Evolutionary conservation across 2,888 invertebrate genomes (phyloP), one percentile per base, ranked within the genome.

Genomic region (Synergus japonicus): DNA sequence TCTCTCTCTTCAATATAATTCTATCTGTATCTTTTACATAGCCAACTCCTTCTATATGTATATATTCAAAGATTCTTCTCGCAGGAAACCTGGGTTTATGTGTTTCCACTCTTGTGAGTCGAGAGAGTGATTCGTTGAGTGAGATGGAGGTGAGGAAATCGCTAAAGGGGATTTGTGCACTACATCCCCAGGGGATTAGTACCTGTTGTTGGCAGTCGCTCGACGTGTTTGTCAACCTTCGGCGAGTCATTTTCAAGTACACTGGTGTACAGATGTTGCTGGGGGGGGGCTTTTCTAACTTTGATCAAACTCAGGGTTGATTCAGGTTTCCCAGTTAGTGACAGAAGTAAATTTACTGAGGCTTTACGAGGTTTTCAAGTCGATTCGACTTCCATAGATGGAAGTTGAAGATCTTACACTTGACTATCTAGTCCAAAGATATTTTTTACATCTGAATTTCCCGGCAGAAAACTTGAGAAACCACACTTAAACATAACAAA

Each of bases 121-220:
- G 80, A 63, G 69, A 78, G 84, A 83, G 83, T 79, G 80, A 83
- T 83, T 85, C 82, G 83, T 64, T 15, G 83, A 79, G 78, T 76
- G 65, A 29, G 76, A 77, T 76, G 67, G 78, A 79, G 83, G 81
- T 82, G 86, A 85, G 85, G 80, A 86, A 85, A 87, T 85, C 83
- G 85, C 84, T 84, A 82, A 85, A 84, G 80, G 85, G 85, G 79
- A 81, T 81, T 80, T 79, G 78, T 73, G 54, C 73, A 41, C 73
- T 12, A 41, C 41, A 13, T 43, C n/a, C 67, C 58, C 29, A 49
- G 22, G 49, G 64, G 63, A 77, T 65, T 65, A 77, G 77, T 65
- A 77, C 77, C 77, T 77, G 77, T 77, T 77, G 77, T 77, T 77
- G 54, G 73, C 54, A 54, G 73, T 58, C 54, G 73, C 37, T 73